Conservation (phyloP, 2,797 vertebrate species). For the Meriones psammophilus region DNA sequence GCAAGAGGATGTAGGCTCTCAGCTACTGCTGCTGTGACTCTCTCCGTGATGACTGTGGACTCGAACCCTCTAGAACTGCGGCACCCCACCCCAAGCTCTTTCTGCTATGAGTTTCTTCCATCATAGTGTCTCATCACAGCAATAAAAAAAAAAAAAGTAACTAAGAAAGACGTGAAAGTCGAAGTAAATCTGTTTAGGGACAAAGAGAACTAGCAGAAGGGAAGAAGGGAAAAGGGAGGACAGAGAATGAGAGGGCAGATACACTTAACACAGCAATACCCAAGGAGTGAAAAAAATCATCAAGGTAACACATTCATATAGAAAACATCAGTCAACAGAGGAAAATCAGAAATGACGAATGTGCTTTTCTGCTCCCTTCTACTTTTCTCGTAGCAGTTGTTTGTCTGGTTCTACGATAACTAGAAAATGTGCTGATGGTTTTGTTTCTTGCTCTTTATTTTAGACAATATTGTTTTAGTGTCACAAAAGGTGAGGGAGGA, state of each 20-base stretch:
- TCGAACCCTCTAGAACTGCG: neutral
- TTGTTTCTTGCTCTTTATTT: constrained; percentile 47
- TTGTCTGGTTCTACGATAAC: neutral
- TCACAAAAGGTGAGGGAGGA: neutral
- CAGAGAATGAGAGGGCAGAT: too few species aligned
- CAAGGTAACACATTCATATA: neutral
- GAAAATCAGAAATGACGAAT: neutral
- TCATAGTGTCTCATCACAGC: neutral
- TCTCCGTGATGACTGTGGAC: neutral
- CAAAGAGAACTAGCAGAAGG: neutral
- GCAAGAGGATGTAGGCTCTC: neutral
- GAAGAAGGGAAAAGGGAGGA: neutral
- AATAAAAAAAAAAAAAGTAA: neutral
- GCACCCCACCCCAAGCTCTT: neutral
- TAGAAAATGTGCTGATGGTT: neutral
- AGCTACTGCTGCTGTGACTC: neutral
- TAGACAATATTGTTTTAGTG: neutral
- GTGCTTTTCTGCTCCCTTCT: neutral
- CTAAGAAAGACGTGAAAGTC: neutral
- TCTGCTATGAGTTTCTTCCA: neutral
- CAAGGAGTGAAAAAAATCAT: neutral
- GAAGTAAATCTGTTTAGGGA: neutral
- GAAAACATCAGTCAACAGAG: neutral
- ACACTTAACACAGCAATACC: neutral
- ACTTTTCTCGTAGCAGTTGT: neutral